A percentile compares a stretch with the other conserved stretches of the same genome.
phyloP scores from a whole-genome alignment of 2,113 vertebrate genomes.

The Lepisosteus osseus region DNA sequence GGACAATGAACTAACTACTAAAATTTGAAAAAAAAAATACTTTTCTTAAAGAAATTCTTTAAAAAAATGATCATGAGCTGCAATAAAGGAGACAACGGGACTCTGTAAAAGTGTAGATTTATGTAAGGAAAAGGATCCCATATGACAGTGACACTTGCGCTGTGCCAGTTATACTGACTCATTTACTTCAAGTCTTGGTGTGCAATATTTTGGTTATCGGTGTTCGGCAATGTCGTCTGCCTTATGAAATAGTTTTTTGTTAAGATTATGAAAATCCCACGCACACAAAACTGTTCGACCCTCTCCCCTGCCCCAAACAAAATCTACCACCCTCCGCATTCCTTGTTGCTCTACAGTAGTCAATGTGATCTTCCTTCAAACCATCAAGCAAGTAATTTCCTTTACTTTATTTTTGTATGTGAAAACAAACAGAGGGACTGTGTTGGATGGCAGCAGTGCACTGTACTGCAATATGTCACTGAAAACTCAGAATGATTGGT shows the following conservation, averaged over 20 bases:
- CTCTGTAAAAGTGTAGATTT: conserved; percentile 45
- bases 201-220: conserved; percentile 55
- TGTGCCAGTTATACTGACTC: conserved; percentile 57
- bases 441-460: conserved; percentile 21
- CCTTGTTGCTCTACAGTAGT: conserved; percentile 25
- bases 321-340: not conserved
- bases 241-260: conserved; percentile 31
- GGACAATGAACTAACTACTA: conserved; percentile 44
- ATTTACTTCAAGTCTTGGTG: conserved; percentile 62
- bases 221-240: conserved; percentile 34
- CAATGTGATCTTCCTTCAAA: conserved; percentile 30
- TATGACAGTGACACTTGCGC: conserved; percentile 46
- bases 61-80: conserved; percentile 41
- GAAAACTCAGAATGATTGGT: not conserved
- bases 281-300: conserved; percentile 13
- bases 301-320: no score
- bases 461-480: conserved; percentile 12
- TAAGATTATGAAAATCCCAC: conserved; percentile 30
- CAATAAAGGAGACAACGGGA: conserved; percentile 65
- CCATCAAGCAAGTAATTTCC: no score
- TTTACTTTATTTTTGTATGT: no score
- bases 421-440: not conserved
- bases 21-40: conserved; percentile 37
- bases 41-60: conserved; percentile 45
- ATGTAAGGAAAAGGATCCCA: conserved; percentile 37